Evolutionary conservation across 2,888 invertebrate species (phyloP).

Genomic region (Merodon equestris): DNA sequence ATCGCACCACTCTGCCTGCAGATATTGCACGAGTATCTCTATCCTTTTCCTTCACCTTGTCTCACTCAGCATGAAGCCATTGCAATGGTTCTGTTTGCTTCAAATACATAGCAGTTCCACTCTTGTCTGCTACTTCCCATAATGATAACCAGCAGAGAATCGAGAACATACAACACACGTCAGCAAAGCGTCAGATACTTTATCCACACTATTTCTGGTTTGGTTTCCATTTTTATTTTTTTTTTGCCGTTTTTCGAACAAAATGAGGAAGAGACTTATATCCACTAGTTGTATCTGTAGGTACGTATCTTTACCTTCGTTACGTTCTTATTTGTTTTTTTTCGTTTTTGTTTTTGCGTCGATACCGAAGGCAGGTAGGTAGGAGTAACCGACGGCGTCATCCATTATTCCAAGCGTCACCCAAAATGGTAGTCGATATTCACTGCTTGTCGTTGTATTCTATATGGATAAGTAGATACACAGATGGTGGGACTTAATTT

Average conservation of each 20-base stretch:
- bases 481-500: constrained; percentile 51
- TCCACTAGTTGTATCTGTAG: constrained; percentile 32
- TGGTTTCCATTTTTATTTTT: constrained; percentile 39
- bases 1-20: constrained; percentile 15
- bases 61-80: constrained; percentile 53
- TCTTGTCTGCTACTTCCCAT: constrained; percentile 22
- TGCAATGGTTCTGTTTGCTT: constrained; percentile 46
- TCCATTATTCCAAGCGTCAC: constrained; percentile 62
- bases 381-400: constrained; percentile 60
- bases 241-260: background rate
- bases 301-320: constrained; percentile 17
- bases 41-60: constrained; percentile 24
- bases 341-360: constrained; percentile 32
- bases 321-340: constrained; percentile 21
- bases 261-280: constrained; percentile 10
- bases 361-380: constrained; percentile 43
- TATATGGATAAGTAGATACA: background rate
- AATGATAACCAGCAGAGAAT: constrained; percentile 56
- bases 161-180: constrained; percentile 46
- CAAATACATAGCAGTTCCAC: constrained; percentile 45
- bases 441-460: no score
- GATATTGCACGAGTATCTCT: constrained; percentile 21
- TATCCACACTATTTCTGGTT: constrained; percentile 52
- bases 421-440: constrained; percentile 56
- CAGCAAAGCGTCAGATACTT: constrained; percentile 12